Percentiles rank a stretch among this genome's conserved stretches.
These are phyloP conservation scores for Psittacula cyanocephala DNA, from an alignment of 2,113 vertebrate genomes.

Conservation along the genomic window DNA sequence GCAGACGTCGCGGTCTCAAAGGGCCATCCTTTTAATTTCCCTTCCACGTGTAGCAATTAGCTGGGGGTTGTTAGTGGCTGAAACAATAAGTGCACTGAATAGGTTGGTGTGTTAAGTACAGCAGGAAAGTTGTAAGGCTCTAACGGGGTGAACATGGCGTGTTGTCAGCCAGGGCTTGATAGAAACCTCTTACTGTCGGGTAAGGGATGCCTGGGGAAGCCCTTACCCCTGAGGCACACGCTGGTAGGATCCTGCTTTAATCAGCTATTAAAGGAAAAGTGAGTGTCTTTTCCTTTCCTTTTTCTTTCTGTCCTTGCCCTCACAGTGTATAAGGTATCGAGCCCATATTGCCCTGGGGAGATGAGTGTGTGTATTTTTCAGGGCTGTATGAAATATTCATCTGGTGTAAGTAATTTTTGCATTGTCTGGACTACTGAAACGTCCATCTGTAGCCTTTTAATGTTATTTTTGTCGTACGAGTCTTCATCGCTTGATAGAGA, in stretches of 20 bases:
- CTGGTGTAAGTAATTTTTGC: not conserved
- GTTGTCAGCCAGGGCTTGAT: conserved; percentile 15
- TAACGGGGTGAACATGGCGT: not conserved
- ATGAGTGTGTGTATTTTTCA: not conserved
- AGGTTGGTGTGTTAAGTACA: conserved; percentile 24
- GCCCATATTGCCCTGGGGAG: not conserved
- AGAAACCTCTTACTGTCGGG: not conserved
- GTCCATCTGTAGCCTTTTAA: conserved; percentile 6
- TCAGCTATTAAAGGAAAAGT: not conserved
- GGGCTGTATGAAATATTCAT: not conserved
- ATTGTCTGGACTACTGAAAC: not conserved
- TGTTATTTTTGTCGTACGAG: not conserved
- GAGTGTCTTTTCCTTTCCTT: not conserved
- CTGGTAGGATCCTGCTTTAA: not conserved
- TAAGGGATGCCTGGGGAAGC: not conserved
- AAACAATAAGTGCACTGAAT: conserved; percentile 20
- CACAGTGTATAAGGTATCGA: not conserved
- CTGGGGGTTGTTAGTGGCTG: conserved; percentile 28
- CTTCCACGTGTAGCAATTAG: conserved; percentile 49
- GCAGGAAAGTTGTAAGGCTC: conserved; percentile 4
- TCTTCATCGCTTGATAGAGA: conserved; percentile 61
- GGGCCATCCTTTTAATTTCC: conserved; percentile 64
- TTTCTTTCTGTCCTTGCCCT: not conserved
- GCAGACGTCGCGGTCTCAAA: conserved; percentile 22
- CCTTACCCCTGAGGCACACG: not conserved